These are phyloP conservation scores for Macropodus opercularis DNA, from an alignment of 2,797 vertebrate species.

Conservation along the genomic window DNA sequence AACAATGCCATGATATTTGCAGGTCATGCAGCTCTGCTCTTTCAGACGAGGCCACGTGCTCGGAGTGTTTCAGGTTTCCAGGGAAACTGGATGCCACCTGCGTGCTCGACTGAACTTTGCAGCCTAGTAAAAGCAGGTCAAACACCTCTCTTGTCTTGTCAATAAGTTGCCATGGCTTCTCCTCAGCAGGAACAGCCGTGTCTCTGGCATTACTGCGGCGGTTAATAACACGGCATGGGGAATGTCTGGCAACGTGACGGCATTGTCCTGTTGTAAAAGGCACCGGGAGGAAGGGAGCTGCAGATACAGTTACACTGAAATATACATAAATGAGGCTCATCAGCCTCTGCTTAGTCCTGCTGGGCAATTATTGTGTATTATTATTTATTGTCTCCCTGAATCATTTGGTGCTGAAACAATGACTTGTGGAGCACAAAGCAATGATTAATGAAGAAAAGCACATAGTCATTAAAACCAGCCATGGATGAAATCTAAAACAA, in stretches of 20 bases:
- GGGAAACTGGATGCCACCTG: conserved; percentile 74
- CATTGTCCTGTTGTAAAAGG: conserved; percentile 43
- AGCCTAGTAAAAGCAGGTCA: conserved; percentile 73
- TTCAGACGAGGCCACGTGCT: conserved; percentile 38
- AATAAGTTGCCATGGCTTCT: conserved; percentile 67
- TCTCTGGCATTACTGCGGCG: conserved; percentile 32
- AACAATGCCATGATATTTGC: conserved; percentile 46
- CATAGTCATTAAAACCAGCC: conserved; percentile 53
- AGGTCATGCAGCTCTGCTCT: conserved; percentile 30
- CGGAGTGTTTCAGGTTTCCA: conserved; percentile 69
- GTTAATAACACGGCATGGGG: conserved; percentile 42
- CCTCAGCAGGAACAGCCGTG: conserved; percentile 32
- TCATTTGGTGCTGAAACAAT: conserved; percentile 36
- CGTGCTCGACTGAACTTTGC: conserved; percentile 69
- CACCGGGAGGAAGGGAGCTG: conserved; percentile 28
- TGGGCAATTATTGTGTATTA: conserved; percentile 31
- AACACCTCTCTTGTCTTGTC: conserved; percentile 65
- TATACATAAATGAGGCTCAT: conserved; percentile 38
- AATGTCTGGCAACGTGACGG: conserved; percentile 41
- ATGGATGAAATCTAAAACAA: conserved; percentile 56
- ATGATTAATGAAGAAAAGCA: conserved; percentile 51
- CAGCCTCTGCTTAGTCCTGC: conserved; percentile 44
- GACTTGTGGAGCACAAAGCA: conserved; percentile 40
- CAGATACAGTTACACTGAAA: conserved; percentile 41
- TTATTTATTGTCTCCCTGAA: conserved; percentile 42